Conservation (phyloP, 2,113 vertebrate genomes). For the Tragulus kanchil region DNA sequence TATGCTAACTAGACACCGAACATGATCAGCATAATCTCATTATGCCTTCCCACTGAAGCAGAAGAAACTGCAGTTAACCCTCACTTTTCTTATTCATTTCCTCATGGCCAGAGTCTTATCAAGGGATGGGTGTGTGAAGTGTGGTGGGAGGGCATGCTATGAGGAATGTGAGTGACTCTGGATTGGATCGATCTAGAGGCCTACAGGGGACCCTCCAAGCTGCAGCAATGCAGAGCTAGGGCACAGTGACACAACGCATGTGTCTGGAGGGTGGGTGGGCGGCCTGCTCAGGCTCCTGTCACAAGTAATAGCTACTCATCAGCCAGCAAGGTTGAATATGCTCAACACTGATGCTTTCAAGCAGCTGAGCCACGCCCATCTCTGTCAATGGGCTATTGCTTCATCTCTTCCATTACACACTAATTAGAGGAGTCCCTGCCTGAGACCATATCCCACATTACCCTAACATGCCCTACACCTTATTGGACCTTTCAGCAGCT, state of each 20-base stretch:
- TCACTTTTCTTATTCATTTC: slow-evolving; percentile 49
- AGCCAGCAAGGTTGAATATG: not conserved
- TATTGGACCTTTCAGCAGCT: not conserved
- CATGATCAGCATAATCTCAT: slow-evolving; percentile 66
- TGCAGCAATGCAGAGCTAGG: not conserved
- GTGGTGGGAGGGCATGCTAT: fast-evolving
- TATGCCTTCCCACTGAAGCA: slow-evolving; percentile 71
- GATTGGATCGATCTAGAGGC: not conserved
- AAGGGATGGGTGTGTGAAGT: not conserved
- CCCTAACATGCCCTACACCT: not conserved
- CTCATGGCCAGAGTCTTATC: slow-evolving; percentile 7
- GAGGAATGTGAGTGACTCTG: not conserved
- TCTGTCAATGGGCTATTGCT: not conserved
- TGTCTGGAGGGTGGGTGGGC: not conserved
- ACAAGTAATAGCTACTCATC: slow-evolving; percentile 53
- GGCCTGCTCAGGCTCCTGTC: slow-evolving; percentile 36
- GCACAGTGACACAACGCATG: not conserved
- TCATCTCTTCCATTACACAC: slow-evolving; percentile 50
- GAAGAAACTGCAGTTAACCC: slow-evolving; percentile 59
- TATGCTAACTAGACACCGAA: slow-evolving; percentile 72
- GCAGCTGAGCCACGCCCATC: not conserved
- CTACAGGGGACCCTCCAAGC: not conserved
- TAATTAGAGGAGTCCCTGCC: slow-evolving; percentile 56
- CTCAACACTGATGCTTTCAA: not conserved
- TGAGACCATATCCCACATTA: not conserved